Evolutionary conservation across 2,113 vertebrate genomes (phyloP).

Genomic region (Catharus bicknelli): DNA sequence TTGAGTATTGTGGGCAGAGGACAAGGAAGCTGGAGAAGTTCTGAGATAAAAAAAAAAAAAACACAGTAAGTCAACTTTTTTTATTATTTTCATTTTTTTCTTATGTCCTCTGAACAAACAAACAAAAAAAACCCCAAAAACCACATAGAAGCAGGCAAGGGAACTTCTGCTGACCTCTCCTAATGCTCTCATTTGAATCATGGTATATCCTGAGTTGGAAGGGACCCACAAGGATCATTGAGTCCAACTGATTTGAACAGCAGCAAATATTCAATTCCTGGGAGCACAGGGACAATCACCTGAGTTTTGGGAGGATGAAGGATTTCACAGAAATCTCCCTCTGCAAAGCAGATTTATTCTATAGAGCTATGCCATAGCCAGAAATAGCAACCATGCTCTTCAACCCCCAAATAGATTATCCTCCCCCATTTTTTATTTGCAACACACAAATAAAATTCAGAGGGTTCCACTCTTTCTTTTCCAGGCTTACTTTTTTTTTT

Average conservation of each 20-base stretch:
- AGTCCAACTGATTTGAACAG: neutral
- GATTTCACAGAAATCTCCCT: neutral
- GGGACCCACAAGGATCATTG: neutral
- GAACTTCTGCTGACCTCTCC: neutral
- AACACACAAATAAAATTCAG: neutral
- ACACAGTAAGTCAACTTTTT: neutral
- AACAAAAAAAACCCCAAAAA: neutral
- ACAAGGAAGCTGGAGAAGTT: neutral
- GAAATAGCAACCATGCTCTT: neutral
- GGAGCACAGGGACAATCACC: neutral
- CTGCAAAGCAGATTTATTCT: neutral
- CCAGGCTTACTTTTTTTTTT: neutral
- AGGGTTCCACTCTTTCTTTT: neutral
- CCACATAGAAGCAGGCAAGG: neutral
- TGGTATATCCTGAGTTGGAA: neutral
- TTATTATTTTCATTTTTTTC: neutral
- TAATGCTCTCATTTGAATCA: neutral
- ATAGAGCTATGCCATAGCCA: neutral
- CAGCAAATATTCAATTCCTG: neutral
- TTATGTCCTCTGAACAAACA: neutral
- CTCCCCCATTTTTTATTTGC: neutral
- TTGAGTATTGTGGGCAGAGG: neutral
- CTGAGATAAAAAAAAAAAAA: neutral
- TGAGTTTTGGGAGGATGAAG: neutral
- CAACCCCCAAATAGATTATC: neutral